Evolutionary conservation across 2,797 vertebrate genomes (phyloP).

Genomic region (Sebastiscus tertius): DNA sequence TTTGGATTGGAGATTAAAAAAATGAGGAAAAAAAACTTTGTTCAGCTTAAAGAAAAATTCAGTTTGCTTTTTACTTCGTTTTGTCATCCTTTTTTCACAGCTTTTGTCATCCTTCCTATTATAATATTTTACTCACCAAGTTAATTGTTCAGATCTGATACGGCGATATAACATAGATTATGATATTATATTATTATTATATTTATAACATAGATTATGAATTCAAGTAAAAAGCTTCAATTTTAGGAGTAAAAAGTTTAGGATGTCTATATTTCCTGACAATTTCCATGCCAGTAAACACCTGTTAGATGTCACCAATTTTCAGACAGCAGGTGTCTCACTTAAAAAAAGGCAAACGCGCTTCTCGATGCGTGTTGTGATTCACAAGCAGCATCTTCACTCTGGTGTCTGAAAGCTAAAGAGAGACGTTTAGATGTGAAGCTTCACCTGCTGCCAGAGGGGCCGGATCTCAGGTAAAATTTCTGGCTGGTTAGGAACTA

Average conservation of each 20-base stretch:
- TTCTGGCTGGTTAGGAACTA: constrained; percentile 7
- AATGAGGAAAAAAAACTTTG: too few species aligned
- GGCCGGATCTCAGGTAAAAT: constrained; percentile 5
- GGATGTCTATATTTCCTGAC: not conserved
- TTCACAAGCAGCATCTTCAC: not conserved
- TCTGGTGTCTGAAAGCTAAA: not conserved
- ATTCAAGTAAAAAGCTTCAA: not conserved
- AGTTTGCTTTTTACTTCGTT: not conserved
- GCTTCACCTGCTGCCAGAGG: not conserved
- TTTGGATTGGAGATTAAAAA: not conserved
- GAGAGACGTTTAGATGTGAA: not conserved
- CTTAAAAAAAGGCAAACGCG: not conserved
- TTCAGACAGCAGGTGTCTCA: not conserved
- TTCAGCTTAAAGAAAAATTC: not conserved
- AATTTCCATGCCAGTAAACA: not conserved
- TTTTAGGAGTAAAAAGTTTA: not conserved
- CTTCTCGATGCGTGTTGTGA: not conserved
- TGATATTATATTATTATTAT: too few species aligned
- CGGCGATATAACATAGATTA: not conserved
- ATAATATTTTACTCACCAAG: not conserved
- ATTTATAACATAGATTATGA: not conserved
- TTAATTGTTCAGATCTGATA: not conserved
- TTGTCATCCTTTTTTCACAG: not conserved
- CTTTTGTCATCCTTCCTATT: not conserved
- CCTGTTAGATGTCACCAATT: not conserved